Conservation (phyloP, 2,113 vertebrate species). For the Plotosus lineatus region DNA sequence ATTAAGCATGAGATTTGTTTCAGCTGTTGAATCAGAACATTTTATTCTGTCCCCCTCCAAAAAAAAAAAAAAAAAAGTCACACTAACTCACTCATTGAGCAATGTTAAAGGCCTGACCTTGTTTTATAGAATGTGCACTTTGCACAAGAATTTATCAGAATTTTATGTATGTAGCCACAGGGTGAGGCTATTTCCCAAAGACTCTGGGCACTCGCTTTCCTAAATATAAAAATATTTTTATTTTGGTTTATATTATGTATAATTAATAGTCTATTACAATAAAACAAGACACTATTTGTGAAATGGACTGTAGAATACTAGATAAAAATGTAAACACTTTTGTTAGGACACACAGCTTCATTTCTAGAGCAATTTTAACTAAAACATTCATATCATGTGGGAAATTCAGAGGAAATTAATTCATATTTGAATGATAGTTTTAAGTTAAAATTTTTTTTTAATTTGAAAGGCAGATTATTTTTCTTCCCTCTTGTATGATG, state of each 20-base stretch:
- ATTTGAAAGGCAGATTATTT: neutral
- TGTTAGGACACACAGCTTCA: constrained; percentile 9
- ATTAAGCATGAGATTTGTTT: neutral
- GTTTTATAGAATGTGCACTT: neutral
- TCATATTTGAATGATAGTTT: too few relatives aligned
- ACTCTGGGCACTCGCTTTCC: neutral
- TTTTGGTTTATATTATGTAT: neutral
- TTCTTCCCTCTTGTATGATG: neutral
- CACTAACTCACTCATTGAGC: constrained; percentile 37
- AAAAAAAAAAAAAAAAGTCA: constrained; percentile 5
- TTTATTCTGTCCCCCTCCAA: too few relatives aligned
- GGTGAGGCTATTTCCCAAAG: constrained; percentile 36
- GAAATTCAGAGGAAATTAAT: neutral
- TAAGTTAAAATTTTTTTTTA: neutral
- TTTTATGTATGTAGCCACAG: constrained; percentile 45
- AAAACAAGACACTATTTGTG: constrained; percentile 30
- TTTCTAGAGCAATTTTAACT: constrained; percentile 13
- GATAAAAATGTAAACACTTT: neutral
- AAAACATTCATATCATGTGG: neutral
- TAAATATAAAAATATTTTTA: neutral
- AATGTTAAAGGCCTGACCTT: neutral
- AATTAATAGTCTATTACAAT: constrained; percentile 27
- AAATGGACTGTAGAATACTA: constrained; percentile 7
- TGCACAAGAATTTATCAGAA: constrained; percentile 20
- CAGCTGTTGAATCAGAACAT: neutral